These are phyloP conservation scores for Elephas maximus DNA, from an alignment of 2,113 vertebrate species.

Conservation along the genomic window DNA sequence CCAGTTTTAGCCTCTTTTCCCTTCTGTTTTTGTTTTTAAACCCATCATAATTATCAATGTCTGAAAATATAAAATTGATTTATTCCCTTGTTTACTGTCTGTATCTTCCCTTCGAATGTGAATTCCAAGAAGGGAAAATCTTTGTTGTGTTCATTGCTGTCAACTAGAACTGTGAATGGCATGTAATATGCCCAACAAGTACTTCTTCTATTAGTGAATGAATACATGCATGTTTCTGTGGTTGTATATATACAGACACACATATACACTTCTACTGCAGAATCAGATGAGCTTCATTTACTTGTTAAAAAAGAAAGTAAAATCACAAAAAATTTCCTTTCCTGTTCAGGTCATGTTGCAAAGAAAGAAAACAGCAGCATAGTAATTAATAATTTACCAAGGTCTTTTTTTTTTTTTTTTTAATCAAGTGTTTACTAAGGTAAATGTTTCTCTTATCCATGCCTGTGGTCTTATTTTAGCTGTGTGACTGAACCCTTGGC, in stretches of 20 bases:
- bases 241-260: background rate
- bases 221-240: background rate
- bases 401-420: slow-evolving; percentile 3
- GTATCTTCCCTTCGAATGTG: background rate
- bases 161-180: background rate
- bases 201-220: background rate
- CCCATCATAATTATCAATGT: background rate
- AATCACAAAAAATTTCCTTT: background rate
- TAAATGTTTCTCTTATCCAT: background rate
- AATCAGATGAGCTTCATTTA: background rate
- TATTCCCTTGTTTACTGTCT: background rate
- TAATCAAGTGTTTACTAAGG: background rate
- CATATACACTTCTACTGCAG: background rate
- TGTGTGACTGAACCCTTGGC: background rate
- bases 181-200: background rate
- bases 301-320: background rate
- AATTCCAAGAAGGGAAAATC: background rate
- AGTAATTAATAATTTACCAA: background rate
- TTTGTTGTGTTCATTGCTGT: background rate
- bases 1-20: background rate
- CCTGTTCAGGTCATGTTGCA: background rate
- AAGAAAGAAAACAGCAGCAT: background rate
- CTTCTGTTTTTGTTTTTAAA: background rate
- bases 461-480: background rate
- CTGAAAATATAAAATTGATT: background rate